These are phyloP conservation scores for Dolichoris vasculosae DNA, from an alignment of 1,140 invertebrate genomes.

Conservation along the genomic window DNA sequence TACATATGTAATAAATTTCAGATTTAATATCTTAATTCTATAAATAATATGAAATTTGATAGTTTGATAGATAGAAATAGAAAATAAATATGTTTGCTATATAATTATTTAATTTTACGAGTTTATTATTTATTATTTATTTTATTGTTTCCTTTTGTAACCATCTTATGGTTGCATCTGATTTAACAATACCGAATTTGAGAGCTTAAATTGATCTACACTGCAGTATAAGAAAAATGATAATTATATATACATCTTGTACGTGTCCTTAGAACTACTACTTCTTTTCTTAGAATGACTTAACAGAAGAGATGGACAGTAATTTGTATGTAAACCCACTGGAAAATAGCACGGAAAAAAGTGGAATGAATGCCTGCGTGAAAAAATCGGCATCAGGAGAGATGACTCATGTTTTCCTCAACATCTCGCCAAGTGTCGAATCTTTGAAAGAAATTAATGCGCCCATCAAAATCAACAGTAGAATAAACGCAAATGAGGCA, in stretches of 20 bases:
- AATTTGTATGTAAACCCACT: conserved; percentile 95
- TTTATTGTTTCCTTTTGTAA: too few relatives aligned
- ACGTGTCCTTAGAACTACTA: neutral
- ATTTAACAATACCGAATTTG: too few relatives aligned
- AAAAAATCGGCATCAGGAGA: conserved; percentile 88
- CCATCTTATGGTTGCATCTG: neutral
- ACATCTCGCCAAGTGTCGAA: conserved; percentile 66
- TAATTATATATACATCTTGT: neutral
- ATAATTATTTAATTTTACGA: too few relatives aligned
- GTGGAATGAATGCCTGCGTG: conserved; percentile 69
- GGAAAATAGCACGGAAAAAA: conserved; percentile 77
- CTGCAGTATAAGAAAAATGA: too few relatives aligned
- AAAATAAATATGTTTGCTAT: too few relatives aligned
- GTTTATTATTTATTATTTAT: too few relatives aligned
- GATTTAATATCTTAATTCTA: too few relatives aligned
- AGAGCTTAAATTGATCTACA: too few relatives aligned
- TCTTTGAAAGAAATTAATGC: conserved; percentile 68
- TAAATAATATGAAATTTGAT: too few relatives aligned
- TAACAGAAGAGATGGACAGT: conserved; percentile 83
- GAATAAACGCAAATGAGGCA: conserved; percentile 80
- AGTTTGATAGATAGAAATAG: too few relatives aligned
- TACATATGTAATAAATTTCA: too few relatives aligned
- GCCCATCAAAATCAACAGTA: conserved; percentile 71
- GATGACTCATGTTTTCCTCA: conserved; percentile 74
- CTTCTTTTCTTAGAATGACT: conserved; percentile 78